A percentile compares a stretch with the other conserved stretches of the same genome.
Evolutionary conservation across 2,113 vertebrate species (phyloP).

Genomic region (Alethe castanea): DNA sequence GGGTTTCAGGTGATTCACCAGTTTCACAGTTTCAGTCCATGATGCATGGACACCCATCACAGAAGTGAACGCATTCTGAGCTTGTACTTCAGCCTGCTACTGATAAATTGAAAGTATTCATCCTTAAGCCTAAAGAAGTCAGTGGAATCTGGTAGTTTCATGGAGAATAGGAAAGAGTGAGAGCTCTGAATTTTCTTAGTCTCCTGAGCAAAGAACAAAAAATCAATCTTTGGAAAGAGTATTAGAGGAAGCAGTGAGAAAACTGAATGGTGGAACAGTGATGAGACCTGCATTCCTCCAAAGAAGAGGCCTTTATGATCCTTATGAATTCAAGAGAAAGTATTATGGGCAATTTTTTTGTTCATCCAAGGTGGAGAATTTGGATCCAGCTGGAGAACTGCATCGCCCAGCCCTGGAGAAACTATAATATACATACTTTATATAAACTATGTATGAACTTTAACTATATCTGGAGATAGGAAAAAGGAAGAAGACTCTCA

Average conservation of each 20-base stretch:
- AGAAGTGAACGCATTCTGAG: background rate
- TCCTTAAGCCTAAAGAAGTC: background rate
- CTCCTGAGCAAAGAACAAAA: background rate
- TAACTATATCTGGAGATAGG: background rate
- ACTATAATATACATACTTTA: background rate
- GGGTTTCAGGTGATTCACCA: background rate
- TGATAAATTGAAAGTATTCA: background rate
- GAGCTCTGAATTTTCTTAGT: background rate
- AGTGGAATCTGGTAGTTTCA: background rate
- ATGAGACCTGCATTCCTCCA: background rate
- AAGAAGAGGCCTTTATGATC: background rate
- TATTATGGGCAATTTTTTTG: background rate
- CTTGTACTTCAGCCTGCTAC: background rate
- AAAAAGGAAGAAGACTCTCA: background rate
- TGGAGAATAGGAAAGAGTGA: background rate
- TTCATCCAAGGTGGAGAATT: background rate
- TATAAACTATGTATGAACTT: background rate
- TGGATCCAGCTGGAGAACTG: background rate
- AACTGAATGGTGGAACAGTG: rapidly evolving
- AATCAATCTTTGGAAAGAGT: background rate
- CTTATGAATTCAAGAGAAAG: background rate
- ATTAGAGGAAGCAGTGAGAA: background rate
- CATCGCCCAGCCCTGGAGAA: background rate
- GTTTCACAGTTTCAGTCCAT: rapidly evolving
- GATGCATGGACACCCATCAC: background rate